Evolutionary conservation across 1,140 invertebrate genomes (phyloP).

Genomic region (Temnothorax longispinosus): DNA sequence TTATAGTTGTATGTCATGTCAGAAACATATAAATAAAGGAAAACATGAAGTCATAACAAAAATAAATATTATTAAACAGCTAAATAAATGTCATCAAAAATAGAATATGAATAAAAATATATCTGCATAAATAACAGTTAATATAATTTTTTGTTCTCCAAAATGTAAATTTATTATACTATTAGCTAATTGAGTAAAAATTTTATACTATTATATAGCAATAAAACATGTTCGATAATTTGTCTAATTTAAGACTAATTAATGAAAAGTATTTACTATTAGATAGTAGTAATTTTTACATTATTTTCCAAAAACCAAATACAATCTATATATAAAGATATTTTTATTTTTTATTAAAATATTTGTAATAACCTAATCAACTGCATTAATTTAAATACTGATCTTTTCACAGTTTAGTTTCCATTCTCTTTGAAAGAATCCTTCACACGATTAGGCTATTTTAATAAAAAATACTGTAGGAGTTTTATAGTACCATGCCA

Average conservation of each 20-base stretch:
- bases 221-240: background rate
- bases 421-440: background rate
- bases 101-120: background rate
- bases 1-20: background rate
- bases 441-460: background rate
- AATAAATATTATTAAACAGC: background rate
- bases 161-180: background rate
- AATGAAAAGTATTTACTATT: constrained; percentile 9
- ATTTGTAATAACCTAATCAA: background rate
- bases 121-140: background rate
- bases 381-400: constrained; percentile 14
- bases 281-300: background rate
- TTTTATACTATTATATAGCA: background rate
- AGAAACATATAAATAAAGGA: background rate
- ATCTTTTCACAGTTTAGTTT: background rate
- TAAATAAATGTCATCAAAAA: background rate
- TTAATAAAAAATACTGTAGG: constrained; percentile 32
- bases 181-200: background rate
- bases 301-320: constrained; percentile 3
- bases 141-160: background rate
- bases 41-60: background rate
- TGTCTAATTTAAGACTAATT: background rate
- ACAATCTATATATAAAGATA: background rate
- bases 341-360: constrained; percentile 25
- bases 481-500: constrained; percentile 24